Evolutionary conservation across 2,888 invertebrate genomes (phyloP).

Genomic region (Platerodrilus igneus): DNA sequence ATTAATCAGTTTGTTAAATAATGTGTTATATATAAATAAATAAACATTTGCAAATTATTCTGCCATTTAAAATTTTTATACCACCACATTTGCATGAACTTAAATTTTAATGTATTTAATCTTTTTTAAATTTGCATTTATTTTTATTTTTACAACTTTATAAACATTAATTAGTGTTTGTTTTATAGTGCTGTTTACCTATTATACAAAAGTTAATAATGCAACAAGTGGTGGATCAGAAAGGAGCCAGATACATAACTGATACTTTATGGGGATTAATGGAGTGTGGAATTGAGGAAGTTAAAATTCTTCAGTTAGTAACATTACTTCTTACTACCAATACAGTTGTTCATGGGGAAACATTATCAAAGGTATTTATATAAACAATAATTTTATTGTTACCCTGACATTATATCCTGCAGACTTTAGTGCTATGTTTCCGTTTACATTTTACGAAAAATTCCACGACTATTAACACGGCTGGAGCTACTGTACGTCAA

Average conservation of each 20-base stretch:
- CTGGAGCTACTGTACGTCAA: conserved; percentile 95
- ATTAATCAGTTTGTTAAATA: no score
- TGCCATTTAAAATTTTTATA: no score
- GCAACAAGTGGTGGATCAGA: conserved; percentile 82
- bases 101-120: no score
- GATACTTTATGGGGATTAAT: conserved; percentile 91
- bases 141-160: no score
- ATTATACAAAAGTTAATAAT: conserved; percentile 93
- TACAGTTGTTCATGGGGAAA: conserved; percentile 89
- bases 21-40: no score
- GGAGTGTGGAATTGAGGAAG: conserved; percentile 91
- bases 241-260: conserved; percentile 89
- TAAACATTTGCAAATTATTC: no score
- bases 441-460: conserved; percentile 94
- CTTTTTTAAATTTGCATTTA: no score
- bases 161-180: no score
- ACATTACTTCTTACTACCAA: conserved; percentile 94
- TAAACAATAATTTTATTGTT: no score
- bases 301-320: conserved; percentile 93
- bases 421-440: conserved; percentile 93
- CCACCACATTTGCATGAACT: no score
- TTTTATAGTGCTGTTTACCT: conserved; percentile 81
- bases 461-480: conserved; percentile 92
- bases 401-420: conserved; percentile 11
- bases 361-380: conserved; percentile 81